phyloP scores from a whole-genome alignment of 2,113 vertebrate genomes.

The Colaptes auratus region DNA sequence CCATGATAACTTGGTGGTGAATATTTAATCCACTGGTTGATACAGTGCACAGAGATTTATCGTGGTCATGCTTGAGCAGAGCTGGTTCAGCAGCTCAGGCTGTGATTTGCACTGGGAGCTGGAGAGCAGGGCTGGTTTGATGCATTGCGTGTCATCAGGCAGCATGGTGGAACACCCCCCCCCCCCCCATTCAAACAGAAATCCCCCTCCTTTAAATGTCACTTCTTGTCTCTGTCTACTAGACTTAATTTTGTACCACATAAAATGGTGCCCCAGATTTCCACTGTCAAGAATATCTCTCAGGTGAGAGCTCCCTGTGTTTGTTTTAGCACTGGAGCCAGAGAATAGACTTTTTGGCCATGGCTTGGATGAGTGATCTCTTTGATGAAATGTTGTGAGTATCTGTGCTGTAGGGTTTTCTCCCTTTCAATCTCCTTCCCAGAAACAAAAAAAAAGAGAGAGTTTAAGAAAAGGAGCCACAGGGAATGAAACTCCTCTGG shows the following conservation, averaged over 20 bases:
- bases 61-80: neutral
- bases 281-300: rapidly evolving
- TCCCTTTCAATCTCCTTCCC: neutral
- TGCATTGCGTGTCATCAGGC: neutral
- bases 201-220: neutral
- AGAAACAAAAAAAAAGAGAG: neutral
- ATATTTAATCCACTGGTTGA: neutral
- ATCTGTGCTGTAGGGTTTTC: neutral
- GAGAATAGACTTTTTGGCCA: neutral
- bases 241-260: neutral
- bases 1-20: neutral
- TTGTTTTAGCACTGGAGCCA: neutral
- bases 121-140: neutral
- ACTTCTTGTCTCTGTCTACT: neutral
- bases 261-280: neutral
- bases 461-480: neutral
- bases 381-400: neutral
- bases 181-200: neutral
- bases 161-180: neutral
- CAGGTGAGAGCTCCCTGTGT: neutral
- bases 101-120: neutral
- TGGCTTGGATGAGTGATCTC: neutral
- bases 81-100: neutral
- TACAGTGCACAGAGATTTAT: neutral
- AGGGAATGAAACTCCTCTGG: neutral